phyloP scores from a whole-genome alignment of 2,113 vertebrate species.

The Oncorhynchus tshawytscha region DNA sequence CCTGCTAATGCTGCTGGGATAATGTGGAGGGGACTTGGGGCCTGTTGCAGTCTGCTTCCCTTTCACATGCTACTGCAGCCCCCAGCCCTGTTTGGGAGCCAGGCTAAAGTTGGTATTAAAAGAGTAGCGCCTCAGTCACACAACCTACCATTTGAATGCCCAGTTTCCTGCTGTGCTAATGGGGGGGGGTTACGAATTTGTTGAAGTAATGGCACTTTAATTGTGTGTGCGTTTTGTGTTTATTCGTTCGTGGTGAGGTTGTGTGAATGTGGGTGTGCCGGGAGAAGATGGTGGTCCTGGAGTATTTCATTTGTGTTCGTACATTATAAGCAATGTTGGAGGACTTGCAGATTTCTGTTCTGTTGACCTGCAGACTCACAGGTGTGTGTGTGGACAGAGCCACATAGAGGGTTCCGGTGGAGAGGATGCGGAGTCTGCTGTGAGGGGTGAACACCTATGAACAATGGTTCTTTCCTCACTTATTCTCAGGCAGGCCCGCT shows the following conservation, averaged over 20 bases:
- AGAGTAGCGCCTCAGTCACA: constrained; percentile 1
- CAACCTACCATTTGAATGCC: constrained; percentile 27
- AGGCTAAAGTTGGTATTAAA: constrained; percentile 47
- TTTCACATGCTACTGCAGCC: constrained; percentile 4
- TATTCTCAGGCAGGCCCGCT: constrained; percentile 61
- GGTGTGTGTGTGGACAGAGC: constrained; percentile 33
- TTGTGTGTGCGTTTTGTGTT: constrained; percentile 40
- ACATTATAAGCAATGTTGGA: background rate
- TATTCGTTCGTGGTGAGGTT: constrained; percentile 6
- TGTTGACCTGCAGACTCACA: constrained; percentile 24
- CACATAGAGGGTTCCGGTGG: constrained; percentile 43
- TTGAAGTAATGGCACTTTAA: constrained; percentile 66
- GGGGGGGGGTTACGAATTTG: constrained; percentile 13
- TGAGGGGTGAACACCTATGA: constrained; percentile 67
- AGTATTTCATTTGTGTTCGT: constrained; percentile 38
- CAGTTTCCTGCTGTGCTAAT: constrained; percentile 34
- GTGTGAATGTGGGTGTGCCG: constrained; percentile 7
- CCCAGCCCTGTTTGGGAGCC: constrained; percentile 22
- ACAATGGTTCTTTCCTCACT: constrained; percentile 36
- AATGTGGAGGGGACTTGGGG: constrained; percentile 38
- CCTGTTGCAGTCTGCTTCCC: constrained; percentile 32
- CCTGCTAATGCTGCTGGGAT: constrained; percentile 32
- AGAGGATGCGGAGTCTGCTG: constrained; percentile 41
- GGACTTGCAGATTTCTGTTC: background rate
- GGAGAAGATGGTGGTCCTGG: constrained; percentile 25